phyloP scores from a whole-genome alignment of 2,797 vertebrate species.

The Malurus splendens region DNA sequence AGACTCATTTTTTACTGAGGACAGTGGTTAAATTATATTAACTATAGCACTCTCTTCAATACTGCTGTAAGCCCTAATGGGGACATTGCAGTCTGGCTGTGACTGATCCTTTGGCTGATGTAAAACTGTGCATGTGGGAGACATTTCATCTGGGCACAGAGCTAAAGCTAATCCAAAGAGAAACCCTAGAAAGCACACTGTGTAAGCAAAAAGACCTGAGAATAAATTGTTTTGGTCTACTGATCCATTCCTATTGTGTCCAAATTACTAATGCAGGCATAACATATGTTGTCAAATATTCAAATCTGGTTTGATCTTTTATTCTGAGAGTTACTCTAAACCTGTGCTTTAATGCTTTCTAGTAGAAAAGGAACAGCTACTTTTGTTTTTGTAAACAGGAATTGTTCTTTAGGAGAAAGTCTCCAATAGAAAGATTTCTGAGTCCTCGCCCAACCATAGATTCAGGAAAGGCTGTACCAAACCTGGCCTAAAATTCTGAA shows the following conservation, averaged over 20 bases:
- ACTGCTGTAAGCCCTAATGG: neutral
- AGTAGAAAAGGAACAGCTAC: neutral
- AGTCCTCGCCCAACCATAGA: neutral
- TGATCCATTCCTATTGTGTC: neutral
- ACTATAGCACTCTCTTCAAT: neutral
- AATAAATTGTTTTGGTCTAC: neutral
- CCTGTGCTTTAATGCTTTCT: neutral
- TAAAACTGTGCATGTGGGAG: neutral
- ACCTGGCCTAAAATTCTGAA: slow-evolving; percentile 13
- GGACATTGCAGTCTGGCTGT: neutral
- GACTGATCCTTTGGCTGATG: neutral
- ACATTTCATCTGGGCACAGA: neutral
- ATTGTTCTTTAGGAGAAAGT: slow-evolving; percentile 51
- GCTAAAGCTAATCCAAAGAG: neutral
- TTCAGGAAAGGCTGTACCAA: slow-evolving; percentile 7
- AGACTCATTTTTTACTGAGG: neutral
- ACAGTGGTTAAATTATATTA: neutral
- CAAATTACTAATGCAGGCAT: neutral
- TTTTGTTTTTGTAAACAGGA: neutral
- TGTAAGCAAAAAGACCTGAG: neutral
- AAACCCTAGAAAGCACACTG: neutral
- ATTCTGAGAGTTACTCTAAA: neutral
- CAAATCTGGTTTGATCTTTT: neutral
- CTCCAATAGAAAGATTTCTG: neutral
- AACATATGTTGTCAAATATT: neutral